Conservation (phyloP, 35 echinoderm and acorn worm species). For the Amphiura filiformis region DNA sequence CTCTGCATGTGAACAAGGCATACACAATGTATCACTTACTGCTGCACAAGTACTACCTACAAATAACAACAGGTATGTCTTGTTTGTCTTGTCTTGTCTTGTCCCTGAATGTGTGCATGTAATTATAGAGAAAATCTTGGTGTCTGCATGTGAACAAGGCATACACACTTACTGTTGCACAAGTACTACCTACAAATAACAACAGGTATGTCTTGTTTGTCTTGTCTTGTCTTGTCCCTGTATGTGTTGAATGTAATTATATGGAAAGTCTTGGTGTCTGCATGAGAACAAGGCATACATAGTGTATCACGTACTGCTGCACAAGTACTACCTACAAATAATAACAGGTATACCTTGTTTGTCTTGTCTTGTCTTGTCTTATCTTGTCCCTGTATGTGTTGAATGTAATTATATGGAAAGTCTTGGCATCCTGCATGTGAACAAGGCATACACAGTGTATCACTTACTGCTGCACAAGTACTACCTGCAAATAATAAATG, state of each 20-base stretch:
- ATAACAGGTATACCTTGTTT: neutral
- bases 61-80: slow-evolving; percentile 9
- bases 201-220: slow-evolving; percentile 8
- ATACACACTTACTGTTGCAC: slow-evolving; percentile 51
- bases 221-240: too few species aligned
- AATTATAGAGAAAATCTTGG: neutral
- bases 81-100: neutral
- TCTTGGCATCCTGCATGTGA: slow-evolving; percentile 38
- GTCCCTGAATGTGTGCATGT: neutral
- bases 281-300: slow-evolving; percentile 54
- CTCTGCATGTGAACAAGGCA: slow-evolving; percentile 40
- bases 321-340: slow-evolving; percentile 10
- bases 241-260: neutral
- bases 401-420: neutral
- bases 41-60: slow-evolving; percentile 21
- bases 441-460: slow-evolving; percentile 48
- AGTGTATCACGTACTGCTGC: slow-evolving; percentile 42
- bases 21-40: slow-evolving; percentile 55
- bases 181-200: slow-evolving; percentile 10
- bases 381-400: too few species aligned
- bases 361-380: too few species aligned
- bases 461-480: slow-evolving; percentile 37
- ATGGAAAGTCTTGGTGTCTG: slow-evolving; percentile 4
- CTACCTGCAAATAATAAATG: slow-evolving; percentile 1
- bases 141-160: slow-evolving; percentile 1